Evolutionary conservation across 2,888 invertebrate genomes (phyloP), one percentile per base, ranked within the genome.

Genomic region (Trissoscelio sp.): DNA sequence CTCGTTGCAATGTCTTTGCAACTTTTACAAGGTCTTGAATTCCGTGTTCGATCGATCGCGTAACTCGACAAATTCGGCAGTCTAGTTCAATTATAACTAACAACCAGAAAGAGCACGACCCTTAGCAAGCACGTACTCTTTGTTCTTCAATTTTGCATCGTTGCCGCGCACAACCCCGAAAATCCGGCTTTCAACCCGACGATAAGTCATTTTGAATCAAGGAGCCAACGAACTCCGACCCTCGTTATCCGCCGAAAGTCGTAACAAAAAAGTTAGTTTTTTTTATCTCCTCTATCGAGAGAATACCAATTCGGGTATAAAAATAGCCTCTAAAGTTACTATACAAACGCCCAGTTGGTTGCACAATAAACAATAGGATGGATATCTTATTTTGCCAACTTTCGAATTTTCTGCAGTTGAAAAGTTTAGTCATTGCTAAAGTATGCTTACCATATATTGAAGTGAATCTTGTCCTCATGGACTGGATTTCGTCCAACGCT

Each of bases 201-300:
- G 66, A 66, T 66, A 48, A 66, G 51, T 66, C 37, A 66, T 66
- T 51, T 51, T 5, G 44, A 46, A 51, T 66, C 22, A 51, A 46
- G 34, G 2, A 14, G 12, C 3, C 22, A 51, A 46, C 20, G 2
- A 14, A 42, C 3, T 14, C 9, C 14, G 42, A 11, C 37, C n/a
- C 51, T 51, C 51, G 51, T 51, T 39, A 66, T 51, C 20, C 5
- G 22, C 3, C 37, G 37, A 48, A 42, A 67, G 24, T 67, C 42
- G 31, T 28, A 67, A 67, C 39, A n/a, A n/a, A n/a, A n/a, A n/a
- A n/a, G n/a, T n/a, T n/a, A n/a, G n/a, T n/a, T n/a, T 20, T 44
- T 37, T 57, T 34, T 51, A 28, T 51, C 14, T 14, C 6, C 58
- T 11, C 39, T 12, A 7, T 20, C 12, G 22, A 22, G 48, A 57